Percentiles rank a stretch among this genome's conserved stretches.
phyloP scores from a whole-genome alignment of 1,140 invertebrate genomes.

The Penaeus chinensis region DNA sequence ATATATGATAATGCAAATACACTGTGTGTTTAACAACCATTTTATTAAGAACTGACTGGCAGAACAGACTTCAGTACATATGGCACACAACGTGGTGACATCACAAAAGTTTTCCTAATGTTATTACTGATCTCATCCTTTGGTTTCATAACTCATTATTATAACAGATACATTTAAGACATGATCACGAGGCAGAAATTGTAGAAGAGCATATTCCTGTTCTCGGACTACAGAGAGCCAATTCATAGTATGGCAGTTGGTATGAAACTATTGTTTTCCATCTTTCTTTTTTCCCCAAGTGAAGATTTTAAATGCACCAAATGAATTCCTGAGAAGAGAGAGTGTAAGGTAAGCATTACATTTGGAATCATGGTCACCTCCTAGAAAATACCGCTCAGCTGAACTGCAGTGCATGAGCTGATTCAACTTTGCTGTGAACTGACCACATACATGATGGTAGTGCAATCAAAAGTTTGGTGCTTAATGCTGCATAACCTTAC shows the following conservation, averaged over 20 bases:
- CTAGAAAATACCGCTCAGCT: conserved; percentile 38
- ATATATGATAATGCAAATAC: conserved; percentile 10
- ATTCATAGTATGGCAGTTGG: too few relatives aligned
- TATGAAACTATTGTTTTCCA: neutral
- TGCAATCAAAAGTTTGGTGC: conserved; percentile 18
- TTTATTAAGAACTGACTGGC: conserved; percentile 62
- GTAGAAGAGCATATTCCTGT: too few relatives aligned
- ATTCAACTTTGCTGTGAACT: conserved; percentile 29
- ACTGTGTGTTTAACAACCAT: conserved; percentile 50
- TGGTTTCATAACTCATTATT: conserved; percentile 38
- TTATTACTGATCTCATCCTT: conserved; percentile 49
- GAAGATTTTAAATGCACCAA: conserved; percentile 46
- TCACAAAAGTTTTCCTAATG: conserved; percentile 55
- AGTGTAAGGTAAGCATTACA: conserved; percentile 49
- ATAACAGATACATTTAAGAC: conserved; percentile 28
- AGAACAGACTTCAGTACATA: conserved; percentile 59
- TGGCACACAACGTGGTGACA: conserved; percentile 58
- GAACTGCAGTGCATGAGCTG: conserved; percentile 45
- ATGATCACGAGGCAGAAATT: conserved; percentile 27
- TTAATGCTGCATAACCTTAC: conserved; percentile 50
- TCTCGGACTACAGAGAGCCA: too few relatives aligned
- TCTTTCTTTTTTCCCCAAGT: conserved; percentile 23
- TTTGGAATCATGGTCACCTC: conserved; percentile 23
- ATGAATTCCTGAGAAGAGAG: conserved; percentile 47
- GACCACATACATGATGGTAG: conserved; percentile 12